A percentile compares a stretch with the other conserved stretches of the same genome.
phyloP scores from a whole-genome alignment of 1,140 invertebrate genomes.

The Drosophila pachea region DNA sequence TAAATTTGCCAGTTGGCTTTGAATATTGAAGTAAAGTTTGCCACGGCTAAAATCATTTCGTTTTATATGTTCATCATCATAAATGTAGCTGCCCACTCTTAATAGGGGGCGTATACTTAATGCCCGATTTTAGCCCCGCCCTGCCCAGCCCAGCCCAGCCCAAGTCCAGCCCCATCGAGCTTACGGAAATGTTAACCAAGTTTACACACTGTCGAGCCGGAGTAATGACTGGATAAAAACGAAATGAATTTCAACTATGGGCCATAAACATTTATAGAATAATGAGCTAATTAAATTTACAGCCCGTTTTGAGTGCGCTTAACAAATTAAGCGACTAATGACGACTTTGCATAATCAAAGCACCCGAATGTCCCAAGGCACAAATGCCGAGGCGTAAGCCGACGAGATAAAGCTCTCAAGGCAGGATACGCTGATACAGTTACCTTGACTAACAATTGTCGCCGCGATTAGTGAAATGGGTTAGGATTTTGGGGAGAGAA shows the following conservation, averaged over 20 bases:
- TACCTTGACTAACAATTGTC: background rate
- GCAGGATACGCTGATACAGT: background rate
- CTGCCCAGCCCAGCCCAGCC: background rate
- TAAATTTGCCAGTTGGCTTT: constrained; percentile 27
- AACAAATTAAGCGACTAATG: constrained; percentile 50
- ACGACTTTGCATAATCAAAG: constrained; percentile 50
- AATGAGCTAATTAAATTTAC: constrained; percentile 61
- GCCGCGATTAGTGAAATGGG: no score
- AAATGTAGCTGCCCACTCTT: constrained; percentile 13
- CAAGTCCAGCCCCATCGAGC: background rate
- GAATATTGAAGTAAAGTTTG: constrained; percentile 4
- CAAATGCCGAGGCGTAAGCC: constrained; percentile 1
- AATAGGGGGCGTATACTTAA: constrained; percentile 37
- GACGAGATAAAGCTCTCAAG: background rate
- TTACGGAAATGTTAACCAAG: constrained; percentile 8
- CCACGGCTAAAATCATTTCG: constrained; percentile 15
- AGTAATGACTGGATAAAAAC: constrained; percentile 35
- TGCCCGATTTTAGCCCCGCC: no score
- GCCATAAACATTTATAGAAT: constrained; percentile 49
- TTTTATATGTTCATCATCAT: constrained; percentile 20
- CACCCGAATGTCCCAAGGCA: background rate
- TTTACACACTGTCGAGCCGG: constrained; percentile 5
- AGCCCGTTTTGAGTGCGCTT: constrained; percentile 34
- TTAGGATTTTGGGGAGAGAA: no score
- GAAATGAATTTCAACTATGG: constrained; percentile 48